Conservation (phyloP, 2,888 invertebrate genomes). For the Exocentrus adspersus region DNA sequence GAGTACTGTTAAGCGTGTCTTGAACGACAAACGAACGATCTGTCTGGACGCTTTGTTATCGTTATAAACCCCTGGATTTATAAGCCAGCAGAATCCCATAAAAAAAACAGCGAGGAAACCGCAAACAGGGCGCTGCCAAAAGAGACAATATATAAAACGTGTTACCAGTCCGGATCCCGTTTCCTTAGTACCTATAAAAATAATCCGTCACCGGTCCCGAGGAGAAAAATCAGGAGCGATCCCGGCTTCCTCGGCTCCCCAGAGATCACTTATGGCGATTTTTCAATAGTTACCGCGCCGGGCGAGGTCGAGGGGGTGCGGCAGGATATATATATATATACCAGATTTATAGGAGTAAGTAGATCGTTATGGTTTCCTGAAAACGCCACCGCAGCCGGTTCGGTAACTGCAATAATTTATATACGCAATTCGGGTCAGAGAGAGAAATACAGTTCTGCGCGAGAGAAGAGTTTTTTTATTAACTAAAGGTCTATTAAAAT, state of each 20-base stretch:
- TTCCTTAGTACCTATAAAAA: conserved; percentile 8
- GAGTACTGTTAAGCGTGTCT: too few relatives aligned
- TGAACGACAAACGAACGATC: too few relatives aligned
- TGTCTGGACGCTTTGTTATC: too few relatives aligned
- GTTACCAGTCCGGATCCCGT: background rate
- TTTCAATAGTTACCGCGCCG: conserved; percentile 12
- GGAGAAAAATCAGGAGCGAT: conserved; percentile 13
- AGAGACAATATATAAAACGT: background rate
- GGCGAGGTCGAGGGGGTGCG: too few relatives aligned
- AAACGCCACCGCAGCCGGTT: background rate
- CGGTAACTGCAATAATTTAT: conserved; percentile 4
- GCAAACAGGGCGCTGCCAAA: background rate
- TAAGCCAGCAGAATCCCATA: too few relatives aligned
- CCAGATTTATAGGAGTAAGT: conserved; percentile 8
- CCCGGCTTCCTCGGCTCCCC: background rate
- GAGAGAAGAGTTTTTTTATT: background rate
- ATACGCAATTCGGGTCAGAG: background rate
- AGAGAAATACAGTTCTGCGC: background rate
- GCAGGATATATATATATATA: too few relatives aligned
- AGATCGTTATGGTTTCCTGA: conserved; percentile 9
- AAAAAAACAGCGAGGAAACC: background rate
- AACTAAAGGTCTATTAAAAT: too few relatives aligned
- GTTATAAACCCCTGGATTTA: background rate
- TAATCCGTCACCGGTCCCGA: background rate
- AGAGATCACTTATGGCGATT: conserved; percentile 13